Evolutionary conservation across 2,113 vertebrate species (phyloP).

Genomic region (Drymodes brunneopygia): DNA sequence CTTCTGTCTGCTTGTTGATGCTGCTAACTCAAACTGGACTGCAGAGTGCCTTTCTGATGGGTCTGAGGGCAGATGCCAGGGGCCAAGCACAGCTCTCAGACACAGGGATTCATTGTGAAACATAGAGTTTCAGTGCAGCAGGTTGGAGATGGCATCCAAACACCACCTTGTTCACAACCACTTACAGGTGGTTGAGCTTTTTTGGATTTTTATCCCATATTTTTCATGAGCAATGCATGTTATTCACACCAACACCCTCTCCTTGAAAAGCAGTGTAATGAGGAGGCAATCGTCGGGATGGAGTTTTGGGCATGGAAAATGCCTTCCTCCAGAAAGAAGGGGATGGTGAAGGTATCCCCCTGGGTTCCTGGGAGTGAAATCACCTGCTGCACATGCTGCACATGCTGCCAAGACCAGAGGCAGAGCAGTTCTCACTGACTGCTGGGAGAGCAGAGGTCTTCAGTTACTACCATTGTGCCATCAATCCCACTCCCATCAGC

Average conservation of each 20-base stretch:
- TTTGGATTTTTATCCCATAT: not conserved
- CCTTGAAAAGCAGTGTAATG: not conserved
- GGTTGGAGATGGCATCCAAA: not conserved
- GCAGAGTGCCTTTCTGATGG: not conserved
- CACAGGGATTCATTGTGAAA: not conserved
- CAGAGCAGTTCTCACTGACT: not conserved
- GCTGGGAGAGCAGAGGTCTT: not conserved
- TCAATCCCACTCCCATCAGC: not conserved
- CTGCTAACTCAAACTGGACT: not conserved
- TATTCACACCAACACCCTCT: rapidly evolving
- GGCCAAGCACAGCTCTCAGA: rapidly evolving
- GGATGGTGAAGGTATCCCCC: not conserved
- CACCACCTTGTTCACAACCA: not conserved
- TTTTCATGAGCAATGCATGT: not conserved
- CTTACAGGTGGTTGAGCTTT: not conserved
- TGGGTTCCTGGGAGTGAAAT: rapidly evolving
- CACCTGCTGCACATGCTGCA: not conserved
- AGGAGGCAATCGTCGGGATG: not conserved
- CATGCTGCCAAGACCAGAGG: not conserved
- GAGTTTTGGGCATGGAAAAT: not conserved
- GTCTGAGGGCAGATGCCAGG: not conserved
- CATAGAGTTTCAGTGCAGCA: not conserved
- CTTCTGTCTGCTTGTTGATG: not conserved
- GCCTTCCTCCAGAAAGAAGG: not conserved
- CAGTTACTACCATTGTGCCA: no score